Percentiles rank a stretch among this genome's conserved stretches.
These are phyloP conservation scores for Coelopa pilipes DNA, from an alignment of 2,888 invertebrate species.

Conservation along the genomic window DNA sequence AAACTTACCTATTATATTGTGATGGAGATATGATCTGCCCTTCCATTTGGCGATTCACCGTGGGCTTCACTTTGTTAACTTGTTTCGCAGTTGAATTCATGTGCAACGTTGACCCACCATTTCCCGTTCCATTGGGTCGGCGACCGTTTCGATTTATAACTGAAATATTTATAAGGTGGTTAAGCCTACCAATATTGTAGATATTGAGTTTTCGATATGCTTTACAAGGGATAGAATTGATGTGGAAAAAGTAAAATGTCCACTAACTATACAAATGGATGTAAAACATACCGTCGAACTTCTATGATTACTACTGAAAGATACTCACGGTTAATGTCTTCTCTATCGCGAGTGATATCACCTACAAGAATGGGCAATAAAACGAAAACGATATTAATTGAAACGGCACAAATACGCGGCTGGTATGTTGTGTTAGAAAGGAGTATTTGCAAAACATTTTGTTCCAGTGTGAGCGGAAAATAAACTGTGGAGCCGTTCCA, in stretches of 20 bases:
- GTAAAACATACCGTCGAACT: neutral
- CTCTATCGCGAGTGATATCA: constrained; percentile 79
- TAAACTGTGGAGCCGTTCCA: constrained; percentile 16
- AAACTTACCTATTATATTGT: constrained; percentile 72
- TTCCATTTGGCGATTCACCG: constrained; percentile 82
- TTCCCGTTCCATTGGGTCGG: constrained; percentile 63
- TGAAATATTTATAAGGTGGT: constrained; percentile 60
- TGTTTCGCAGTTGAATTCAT: constrained; percentile 78
- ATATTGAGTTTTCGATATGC: neutral
- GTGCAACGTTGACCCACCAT: constrained; percentile 59
- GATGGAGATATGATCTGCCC: constrained; percentile 76
- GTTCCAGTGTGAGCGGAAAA: constrained; percentile 44
- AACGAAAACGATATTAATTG: constrained; percentile 17
- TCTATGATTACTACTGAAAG: too few species aligned
- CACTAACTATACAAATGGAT: neutral
- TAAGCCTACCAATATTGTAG: too few species aligned
- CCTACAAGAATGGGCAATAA: constrained; percentile 69
- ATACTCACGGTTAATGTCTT: constrained; percentile 81
- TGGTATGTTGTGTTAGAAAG: constrained; percentile 43
- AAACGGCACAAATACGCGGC: neutral
- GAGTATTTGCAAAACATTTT: constrained; percentile 50
- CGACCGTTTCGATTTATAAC: constrained; percentile 85
- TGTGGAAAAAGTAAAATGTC: neutral
- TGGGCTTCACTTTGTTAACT: constrained; percentile 90
- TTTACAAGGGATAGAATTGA: too few species aligned